A percentile compares a stretch with the other conserved stretches of the same genome.
Evolutionary conservation across 2,113 vertebrate genomes (phyloP).

Genomic region (Ptychochromis oligacanthus): DNA sequence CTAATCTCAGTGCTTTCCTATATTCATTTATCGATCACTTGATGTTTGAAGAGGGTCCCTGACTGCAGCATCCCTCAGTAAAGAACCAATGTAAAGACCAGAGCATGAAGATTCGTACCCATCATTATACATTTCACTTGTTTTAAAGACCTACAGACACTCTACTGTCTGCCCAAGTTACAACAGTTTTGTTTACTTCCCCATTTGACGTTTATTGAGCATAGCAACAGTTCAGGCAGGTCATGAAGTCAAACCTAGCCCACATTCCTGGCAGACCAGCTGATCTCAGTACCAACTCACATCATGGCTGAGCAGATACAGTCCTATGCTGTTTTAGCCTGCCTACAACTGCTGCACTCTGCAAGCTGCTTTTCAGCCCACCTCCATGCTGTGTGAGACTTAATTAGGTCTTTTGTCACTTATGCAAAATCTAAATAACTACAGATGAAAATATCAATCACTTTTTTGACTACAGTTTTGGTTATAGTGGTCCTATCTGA

Average conservation of each 20-base stretch:
- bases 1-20: neutral
- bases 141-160: neutral
- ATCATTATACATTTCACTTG: neutral
- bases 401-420: neutral
- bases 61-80: neutral
- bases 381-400: neutral
- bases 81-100: neutral
- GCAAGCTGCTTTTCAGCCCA: neutral
- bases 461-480: neutral
- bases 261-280: neutral
- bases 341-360: neutral
- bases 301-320: neutral
- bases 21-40: neutral
- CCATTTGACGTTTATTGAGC: neutral
- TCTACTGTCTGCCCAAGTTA: neutral
- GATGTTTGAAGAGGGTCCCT: neutral
- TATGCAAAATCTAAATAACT: neutral
- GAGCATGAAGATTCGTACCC: neutral
- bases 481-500: neutral
- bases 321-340: neutral
- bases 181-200: neutral
- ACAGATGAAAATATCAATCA: neutral
- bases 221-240: neutral
- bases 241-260: rapidly evolving
- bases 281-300: neutral